These are phyloP conservation scores for Blastomussa wellsi DNA, from an alignment of 92 coral and sea anemone species.

Conservation along the genomic window DNA sequence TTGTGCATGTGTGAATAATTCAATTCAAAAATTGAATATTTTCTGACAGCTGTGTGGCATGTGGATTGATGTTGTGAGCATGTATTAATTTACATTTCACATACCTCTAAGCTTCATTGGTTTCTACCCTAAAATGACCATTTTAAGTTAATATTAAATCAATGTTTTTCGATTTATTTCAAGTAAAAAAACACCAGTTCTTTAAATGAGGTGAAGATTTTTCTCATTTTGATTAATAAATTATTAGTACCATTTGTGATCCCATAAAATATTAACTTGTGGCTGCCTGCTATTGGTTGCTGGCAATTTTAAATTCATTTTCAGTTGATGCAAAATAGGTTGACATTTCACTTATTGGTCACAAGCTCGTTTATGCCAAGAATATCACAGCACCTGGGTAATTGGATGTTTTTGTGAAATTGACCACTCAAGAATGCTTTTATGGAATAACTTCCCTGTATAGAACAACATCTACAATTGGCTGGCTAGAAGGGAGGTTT, in stretches of 20 bases:
- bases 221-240: constrained; percentile 25
- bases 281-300: constrained; percentile 64
- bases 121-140: not conserved
- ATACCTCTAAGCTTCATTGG: not conserved
- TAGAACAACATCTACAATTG: constrained; percentile 45
- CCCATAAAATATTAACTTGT: constrained; percentile 30
- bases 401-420: constrained; percentile 21
- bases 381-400: constrained; percentile 26
- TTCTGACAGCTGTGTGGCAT: constrained; percentile 11
- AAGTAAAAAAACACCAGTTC: not conserved
- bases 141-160: constrained; percentile 27
- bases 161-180: not conserved
- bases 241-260: constrained; percentile 15
- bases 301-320: constrained; percentile 67
- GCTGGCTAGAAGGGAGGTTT: constrained; percentile 16
- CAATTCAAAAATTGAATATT: constrained; percentile 11
- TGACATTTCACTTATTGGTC: constrained; percentile 24
- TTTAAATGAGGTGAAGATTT: not conserved
- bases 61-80: not conserved
- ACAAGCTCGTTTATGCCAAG: not conserved
- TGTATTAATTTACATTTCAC: constrained; percentile 6
- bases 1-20: not conserved
- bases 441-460: constrained; percentile 1
- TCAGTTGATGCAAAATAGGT: constrained; percentile 70
- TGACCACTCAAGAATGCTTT: constrained; percentile 51